Conservation (phyloP, 1,140 invertebrate species). For the Diabrotica undecimpunctata region DNA sequence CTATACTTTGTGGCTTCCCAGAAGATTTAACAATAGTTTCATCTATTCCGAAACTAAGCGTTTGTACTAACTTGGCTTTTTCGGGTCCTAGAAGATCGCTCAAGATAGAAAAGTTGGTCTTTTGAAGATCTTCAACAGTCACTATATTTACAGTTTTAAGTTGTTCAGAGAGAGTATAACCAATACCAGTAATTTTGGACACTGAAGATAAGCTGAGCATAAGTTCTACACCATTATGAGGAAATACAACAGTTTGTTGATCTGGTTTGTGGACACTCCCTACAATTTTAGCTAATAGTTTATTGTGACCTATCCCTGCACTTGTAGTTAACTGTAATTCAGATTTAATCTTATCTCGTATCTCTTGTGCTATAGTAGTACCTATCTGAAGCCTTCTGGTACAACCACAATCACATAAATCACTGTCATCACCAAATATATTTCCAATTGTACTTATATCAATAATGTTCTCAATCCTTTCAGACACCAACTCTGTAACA, state of each 20-base stretch:
- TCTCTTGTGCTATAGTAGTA: conserved; percentile 65
- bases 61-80: conserved; percentile 62
- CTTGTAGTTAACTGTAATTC: conserved; percentile 72
- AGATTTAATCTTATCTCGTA: conserved; percentile 61
- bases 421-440: conserved; percentile 52
- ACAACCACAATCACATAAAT: conserved; percentile 68
- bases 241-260: conserved; percentile 74
- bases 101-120: conserved; percentile 55
- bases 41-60: conserved; percentile 68
- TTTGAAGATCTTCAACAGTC: conserved; percentile 63
- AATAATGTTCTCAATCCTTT: conserved; percentile 47
- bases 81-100: conserved; percentile 61
- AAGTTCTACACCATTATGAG: conserved; percentile 59
- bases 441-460: conserved; percentile 51
- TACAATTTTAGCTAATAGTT: conserved; percentile 75
- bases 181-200: conserved; percentile 68
- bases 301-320: conserved; percentile 80
- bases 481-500: conserved; percentile 63
- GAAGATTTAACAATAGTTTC: conserved; percentile 63
- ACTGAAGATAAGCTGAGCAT: conserved; percentile 60
- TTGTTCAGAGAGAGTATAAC: conserved; percentile 60
- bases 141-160: conserved; percentile 61
- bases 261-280: conserved; percentile 72
- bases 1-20: conserved; percentile 66
- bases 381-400: conserved; percentile 61